phyloP scores from a whole-genome alignment of 2,888 invertebrate genomes.

The Cephalotes varians region DNA sequence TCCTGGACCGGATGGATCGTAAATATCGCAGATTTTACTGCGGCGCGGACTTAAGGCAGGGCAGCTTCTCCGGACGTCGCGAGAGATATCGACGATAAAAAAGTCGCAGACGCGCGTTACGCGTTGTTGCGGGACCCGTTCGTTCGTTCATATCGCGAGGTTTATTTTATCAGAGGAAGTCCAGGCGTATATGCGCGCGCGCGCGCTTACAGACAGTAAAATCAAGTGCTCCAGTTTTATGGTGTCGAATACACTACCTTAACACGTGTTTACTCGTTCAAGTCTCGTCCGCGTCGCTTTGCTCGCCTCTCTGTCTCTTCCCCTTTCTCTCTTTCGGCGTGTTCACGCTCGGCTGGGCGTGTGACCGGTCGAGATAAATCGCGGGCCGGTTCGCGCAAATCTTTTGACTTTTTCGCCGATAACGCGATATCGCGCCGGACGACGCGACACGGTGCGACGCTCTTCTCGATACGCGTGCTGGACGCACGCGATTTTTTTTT shows the following conservation, averaged over 20 bases:
- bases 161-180: slow-evolving; percentile 32
- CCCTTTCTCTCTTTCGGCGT: slow-evolving; percentile 10
- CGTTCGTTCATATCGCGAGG: not conserved
- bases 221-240: slow-evolving; percentile 77
- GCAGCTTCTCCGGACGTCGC: slow-evolving; percentile 9
- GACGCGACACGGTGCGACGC: slow-evolving; percentile 20
- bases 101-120: slow-evolving; percentile 28
- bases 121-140: not conserved
- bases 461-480: slow-evolving; percentile 25
- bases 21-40: slow-evolving; percentile 62
- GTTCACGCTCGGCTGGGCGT: slow-evolving; percentile 67
- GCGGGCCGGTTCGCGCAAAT: slow-evolving; percentile 50
- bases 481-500: slow-evolving; percentile 26
- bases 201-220: slow-evolving; percentile 73
- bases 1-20: slow-evolving; percentile 39
- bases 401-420: slow-evolving; percentile 64
- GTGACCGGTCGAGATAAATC: slow-evolving; percentile 73
- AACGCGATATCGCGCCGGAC: slow-evolving; percentile 59
- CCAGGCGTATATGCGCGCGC: slow-evolving; percentile 34
- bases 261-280: slow-evolving; percentile 72
- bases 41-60: slow-evolving; percentile 12
- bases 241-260: slow-evolving; percentile 67
- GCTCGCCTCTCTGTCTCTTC: not conserved
- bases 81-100: slow-evolving; percentile 69
- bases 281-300: slow-evolving; percentile 13